These are phyloP conservation scores for Cantharis rustica DNA, from an alignment of 2,888 invertebrate species.

Conservation along the genomic window DNA sequence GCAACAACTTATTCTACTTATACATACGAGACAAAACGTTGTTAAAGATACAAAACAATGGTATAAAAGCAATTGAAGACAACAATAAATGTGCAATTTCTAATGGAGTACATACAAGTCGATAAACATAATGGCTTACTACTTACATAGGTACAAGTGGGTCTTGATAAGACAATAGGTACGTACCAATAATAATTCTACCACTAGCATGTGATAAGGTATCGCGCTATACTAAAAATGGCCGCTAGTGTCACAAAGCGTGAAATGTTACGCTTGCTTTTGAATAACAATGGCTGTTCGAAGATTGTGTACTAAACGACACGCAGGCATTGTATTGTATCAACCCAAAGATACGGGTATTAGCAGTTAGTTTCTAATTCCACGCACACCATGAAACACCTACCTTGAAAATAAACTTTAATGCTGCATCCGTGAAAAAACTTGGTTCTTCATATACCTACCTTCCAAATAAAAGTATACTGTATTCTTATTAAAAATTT, in stretches of 20 bases:
- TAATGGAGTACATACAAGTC: conserved; percentile 12
- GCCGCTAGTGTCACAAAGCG: conserved; percentile 53
- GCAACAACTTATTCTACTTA: conserved; percentile 35
- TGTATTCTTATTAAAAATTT: not conserved
- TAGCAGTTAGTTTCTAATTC: conserved; percentile 37
- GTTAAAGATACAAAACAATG: conserved; percentile 10
- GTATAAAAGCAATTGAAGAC: conserved; percentile 1
- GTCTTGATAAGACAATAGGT: conserved; percentile 28
- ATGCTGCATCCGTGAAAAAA: conserved; percentile 16
- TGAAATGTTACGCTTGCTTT: conserved; percentile 53
- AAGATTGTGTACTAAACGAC: conserved; percentile 41
- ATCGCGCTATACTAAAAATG: conserved; percentile 47
- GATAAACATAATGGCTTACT: conserved; percentile 29
- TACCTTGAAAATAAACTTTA: conserved; percentile 25
- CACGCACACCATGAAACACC: conserved; percentile 33
- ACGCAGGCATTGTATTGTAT: conserved; percentile 41
- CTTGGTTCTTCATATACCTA: not conserved
- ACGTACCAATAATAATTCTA: conserved; percentile 30
- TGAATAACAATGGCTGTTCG: conserved; percentile 53
- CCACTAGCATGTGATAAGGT: conserved; percentile 39
- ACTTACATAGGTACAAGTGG: conserved; percentile 16
- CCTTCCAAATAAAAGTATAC: conserved; percentile 6
- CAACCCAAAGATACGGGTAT: conserved; percentile 40
- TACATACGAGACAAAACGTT: conserved; percentile 26
- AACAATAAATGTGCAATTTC: conserved; percentile 23